phyloP scores from a whole-genome alignment of 2,113 vertebrate species.

The Pristiophorus japonicus region DNA sequence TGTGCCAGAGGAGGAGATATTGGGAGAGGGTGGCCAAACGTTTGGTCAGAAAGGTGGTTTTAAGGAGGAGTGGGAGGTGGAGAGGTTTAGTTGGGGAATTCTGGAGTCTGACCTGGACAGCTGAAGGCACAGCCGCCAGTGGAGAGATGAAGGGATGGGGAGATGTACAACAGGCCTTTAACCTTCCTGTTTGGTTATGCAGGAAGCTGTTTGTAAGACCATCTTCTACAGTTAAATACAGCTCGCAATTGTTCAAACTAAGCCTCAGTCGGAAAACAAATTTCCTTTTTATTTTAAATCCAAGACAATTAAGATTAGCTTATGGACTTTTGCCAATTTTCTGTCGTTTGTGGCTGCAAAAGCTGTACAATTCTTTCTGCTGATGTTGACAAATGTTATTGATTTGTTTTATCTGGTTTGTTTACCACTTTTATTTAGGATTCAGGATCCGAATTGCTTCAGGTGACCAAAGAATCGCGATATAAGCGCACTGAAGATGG shows the following conservation, averaged over 20 bases:
- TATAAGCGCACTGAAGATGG: constrained; percentile 80
- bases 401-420: constrained; percentile 41
- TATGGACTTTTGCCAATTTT: constrained; percentile 32
- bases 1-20: neutral
- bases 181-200: neutral
- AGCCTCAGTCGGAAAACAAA: constrained; percentile 47
- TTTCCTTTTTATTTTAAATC: too few species aligned
- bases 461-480: constrained; percentile 79
- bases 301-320: constrained; percentile 27
- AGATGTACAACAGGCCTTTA: neutral
- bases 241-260: neutral
- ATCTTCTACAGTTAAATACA: neutral
- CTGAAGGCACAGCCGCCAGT: neutral
- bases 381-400: neutral
- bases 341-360: neutral
- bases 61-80: neutral
- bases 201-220: neutral
- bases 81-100: neutral
- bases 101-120: too few species aligned
- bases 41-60: neutral
- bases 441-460: constrained; percentile 61
- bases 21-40: neutral
- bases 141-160: neutral
- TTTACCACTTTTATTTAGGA: constrained; percentile 50
- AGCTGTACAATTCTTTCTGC: neutral